Conservation (phyloP, 2,113 vertebrate species). For the Leptocoma aspasia region DNA sequence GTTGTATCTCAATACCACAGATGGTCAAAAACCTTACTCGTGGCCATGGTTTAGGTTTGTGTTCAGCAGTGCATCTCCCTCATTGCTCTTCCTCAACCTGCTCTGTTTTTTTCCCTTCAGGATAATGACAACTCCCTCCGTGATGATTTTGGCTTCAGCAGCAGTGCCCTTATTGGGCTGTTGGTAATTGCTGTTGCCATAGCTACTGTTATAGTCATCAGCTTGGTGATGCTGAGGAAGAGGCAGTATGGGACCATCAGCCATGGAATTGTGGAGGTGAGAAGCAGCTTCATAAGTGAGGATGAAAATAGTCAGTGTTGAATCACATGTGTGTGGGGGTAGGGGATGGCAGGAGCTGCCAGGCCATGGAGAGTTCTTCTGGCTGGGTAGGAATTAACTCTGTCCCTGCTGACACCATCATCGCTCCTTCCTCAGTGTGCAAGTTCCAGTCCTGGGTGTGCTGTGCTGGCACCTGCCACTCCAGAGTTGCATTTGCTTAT, state of each 20-base stretch:
- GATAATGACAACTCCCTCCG: conserved; percentile 82
- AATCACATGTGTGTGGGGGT: neutral
- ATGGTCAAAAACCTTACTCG: neutral
- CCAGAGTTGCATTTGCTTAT: neutral
- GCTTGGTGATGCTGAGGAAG: conserved; percentile 95
- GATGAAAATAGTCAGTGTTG: neutral
- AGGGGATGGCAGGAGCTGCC: neutral
- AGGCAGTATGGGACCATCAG: conserved; percentile 97
- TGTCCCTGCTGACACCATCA: neutral
- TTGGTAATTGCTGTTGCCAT: conserved; percentile 94
- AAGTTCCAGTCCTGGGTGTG: fast-evolving
- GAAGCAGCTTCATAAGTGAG: neutral
- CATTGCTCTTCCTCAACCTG: neutral
- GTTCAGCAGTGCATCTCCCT: neutral
- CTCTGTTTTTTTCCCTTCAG: conserved; percentile 60
- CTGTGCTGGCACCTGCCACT: neutral
- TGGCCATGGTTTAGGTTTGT: neutral
- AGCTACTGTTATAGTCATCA: conserved; percentile 94
- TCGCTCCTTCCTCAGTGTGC: fast-evolving
- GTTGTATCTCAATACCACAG: neutral
- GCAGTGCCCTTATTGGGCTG: conserved; percentile 90
- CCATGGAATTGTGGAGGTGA: conserved; percentile 97
- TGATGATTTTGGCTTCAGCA: conserved; percentile 91
- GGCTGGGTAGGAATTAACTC: neutral
- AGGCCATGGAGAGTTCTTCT: neutral